Evolutionary conservation across 2,797 vertebrate genomes (phyloP), one percentile per base, ranked within the genome.

Genomic region (Synanceia verrucosa): DNA sequence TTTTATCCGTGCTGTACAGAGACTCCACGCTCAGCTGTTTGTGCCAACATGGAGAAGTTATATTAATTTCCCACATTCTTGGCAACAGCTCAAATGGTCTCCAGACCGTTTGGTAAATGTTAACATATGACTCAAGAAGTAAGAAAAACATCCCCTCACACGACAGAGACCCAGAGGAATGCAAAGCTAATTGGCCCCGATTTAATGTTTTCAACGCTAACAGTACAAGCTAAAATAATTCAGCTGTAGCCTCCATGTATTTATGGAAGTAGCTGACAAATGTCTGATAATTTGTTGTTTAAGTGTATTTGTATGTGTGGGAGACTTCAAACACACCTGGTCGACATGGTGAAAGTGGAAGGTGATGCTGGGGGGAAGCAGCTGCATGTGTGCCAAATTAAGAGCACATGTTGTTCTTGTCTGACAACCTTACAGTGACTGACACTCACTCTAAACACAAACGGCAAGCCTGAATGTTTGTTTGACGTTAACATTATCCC

Each of bases 61-160:
- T 6, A 48, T 59, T 59, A 0, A 62, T 78, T 72, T 81, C 26
- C 26, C 26, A 65, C 68, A 77, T 69, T 71, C 39, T 68, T 64
- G 23, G 31, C 65, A 76, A 26, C 58, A 61, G 23, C 71, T 28
- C 68, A 58, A 81, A 70, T 53, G 31, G 43, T 72, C 55, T 83
- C 64, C 58, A 41, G 73, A 87, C 53, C 53, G 18, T 85, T 79
- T 74, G 56, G 63, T 90, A 88, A 92, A 91, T 68, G 73, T 79
- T 85, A 89, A 83, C 86, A 92, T 73, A 85, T 89, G 86, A 87
- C 73, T 74, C 33, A 41, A 78, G 64, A 60, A 70, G 60, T 4
- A 2, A 55, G 39, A 51, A 78, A 84, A 84, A 74, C 76, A 78
- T 77, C 76, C 74, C 41, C 50, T 72, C 65, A 66, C 67, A 62